phyloP scores from a whole-genome alignment of 2,113 vertebrate genomes.

The Myiozetetes cayanensis region DNA sequence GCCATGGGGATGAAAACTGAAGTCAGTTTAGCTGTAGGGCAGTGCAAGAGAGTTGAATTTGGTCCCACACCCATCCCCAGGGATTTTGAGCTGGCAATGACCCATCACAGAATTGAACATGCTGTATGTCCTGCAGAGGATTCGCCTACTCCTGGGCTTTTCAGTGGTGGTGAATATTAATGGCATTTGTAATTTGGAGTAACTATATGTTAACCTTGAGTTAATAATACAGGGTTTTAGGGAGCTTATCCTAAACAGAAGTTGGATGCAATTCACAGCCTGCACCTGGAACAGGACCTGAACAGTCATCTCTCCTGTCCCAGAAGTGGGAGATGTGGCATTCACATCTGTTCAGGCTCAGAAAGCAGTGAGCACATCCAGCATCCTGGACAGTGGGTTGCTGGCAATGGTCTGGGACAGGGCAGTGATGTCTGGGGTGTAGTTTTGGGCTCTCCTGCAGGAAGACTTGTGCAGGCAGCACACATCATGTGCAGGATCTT shows the following conservation, averaged over 20 bases:
- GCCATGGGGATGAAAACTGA: neutral
- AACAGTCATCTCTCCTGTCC: neutral
- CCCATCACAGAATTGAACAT: neutral
- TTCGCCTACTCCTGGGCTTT: neutral
- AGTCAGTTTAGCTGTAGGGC: neutral
- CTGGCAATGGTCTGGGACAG: fast-evolving
- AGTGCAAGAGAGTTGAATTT: neutral
- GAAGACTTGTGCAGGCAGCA: fast-evolving
- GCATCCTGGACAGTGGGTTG: neutral
- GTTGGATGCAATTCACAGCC: neutral
- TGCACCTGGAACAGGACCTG: neutral
- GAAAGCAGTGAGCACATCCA: fast-evolving
- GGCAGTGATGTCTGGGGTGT: neutral
- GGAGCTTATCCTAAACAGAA: neutral
- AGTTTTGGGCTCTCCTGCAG: fast-evolving
- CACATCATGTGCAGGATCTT: fast-evolving
- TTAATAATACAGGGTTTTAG: neutral
- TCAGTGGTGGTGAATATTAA: neutral
- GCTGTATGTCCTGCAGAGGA: neutral
- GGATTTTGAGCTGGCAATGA: neutral
- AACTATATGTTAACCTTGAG: neutral
- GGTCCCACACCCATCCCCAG: fast-evolving
- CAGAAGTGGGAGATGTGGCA: neutral
- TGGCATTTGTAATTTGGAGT: neutral
- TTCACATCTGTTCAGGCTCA: neutral